A percentile compares a stretch with the other conserved stretches of the same genome.
Evolutionary conservation across 2,797 vertebrate genomes (phyloP).

Genomic region (Chaetophractus vellerosus): DNA sequence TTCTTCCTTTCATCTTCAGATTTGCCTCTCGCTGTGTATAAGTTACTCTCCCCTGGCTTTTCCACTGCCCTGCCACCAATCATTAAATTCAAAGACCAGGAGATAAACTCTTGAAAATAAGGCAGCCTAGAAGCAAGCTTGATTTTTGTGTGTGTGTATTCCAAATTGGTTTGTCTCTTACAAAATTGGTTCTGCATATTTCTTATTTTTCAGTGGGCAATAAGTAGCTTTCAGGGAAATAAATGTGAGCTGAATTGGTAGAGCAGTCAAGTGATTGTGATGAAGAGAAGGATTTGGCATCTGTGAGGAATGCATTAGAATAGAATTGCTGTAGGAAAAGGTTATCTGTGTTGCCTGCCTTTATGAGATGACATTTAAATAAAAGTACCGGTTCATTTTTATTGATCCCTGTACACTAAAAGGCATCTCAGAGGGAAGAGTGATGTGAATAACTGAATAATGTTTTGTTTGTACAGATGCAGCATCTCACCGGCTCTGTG

Average conservation of each 20-base stretch:
- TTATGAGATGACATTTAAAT: slow-evolving; percentile 66
- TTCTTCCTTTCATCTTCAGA: background rate
- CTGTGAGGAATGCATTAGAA: slow-evolving; percentile 20
- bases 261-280: slow-evolving; percentile 5
- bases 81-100: slow-evolving; percentile 19
- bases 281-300: slow-evolving; percentile 44
- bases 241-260: slow-evolving; percentile 31
- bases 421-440: slow-evolving; percentile 32
- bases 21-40: background rate
- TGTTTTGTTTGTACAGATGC: slow-evolving; percentile 7
- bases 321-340: slow-evolving; percentile 43
- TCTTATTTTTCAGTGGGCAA: slow-evolving; percentile 13
- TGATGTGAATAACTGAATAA: slow-evolving; percentile 25
- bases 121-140: background rate
- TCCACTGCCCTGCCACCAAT: background rate
- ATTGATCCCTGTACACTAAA: slow-evolving; percentile 60
- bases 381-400: slow-evolving; percentile 49
- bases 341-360: slow-evolving; percentile 25
- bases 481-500: background rate
- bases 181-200: slow-evolving; percentile 16
- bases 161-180: slow-evolving; percentile 47
- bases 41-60: background rate
- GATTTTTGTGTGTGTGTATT: background rate
- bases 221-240: slow-evolving; percentile 38
- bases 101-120: slow-evolving; percentile 29